Percentiles rank a stretch among this genome's conserved stretches.
These are phyloP conservation scores for Drosophila gunungcola DNA, from an alignment of 1,140 invertebrate genomes.

Conservation along the genomic window DNA sequence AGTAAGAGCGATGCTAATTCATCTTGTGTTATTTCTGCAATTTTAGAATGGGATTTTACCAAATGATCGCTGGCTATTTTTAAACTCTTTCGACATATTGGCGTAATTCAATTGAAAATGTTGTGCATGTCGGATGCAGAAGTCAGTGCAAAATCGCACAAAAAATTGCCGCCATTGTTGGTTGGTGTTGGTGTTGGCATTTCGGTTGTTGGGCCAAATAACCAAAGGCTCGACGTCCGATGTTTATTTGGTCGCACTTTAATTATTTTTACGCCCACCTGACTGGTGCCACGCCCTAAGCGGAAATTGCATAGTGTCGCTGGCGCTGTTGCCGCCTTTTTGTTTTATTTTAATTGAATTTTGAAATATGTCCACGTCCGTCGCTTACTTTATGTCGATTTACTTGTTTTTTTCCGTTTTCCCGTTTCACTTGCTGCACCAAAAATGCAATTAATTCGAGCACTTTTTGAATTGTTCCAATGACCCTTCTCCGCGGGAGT, in stretches of 20 bases:
- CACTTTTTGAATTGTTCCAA: slow-evolving; percentile 71
- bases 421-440: slow-evolving; percentile 31
- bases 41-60: neutral
- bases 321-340: slow-evolving; percentile 54
- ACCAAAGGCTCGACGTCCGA: slow-evolving; percentile 23
- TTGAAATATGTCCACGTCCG: slow-evolving; percentile 71
- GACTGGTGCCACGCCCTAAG: slow-evolving; percentile 54
- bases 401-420: slow-evolving; percentile 25
- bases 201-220: slow-evolving; percentile 3
- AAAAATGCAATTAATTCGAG: slow-evolving; percentile 80
- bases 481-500: slow-evolving; percentile 18
- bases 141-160: slow-evolving; percentile 49
- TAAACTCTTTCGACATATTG: slow-evolving; percentile 24
- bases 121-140: slow-evolving; percentile 39
- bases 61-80: neutral
- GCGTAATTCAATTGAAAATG: slow-evolving; percentile 51
- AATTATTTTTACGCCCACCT: slow-evolving; percentile 82
- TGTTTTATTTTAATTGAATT: slow-evolving; percentile 82
- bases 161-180: slow-evolving; percentile 47
- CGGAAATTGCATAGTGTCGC: slow-evolving; percentile 77
- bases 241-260: slow-evolving; percentile 64
- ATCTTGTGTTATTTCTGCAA: slow-evolving; percentile 12
- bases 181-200: slow-evolving; percentile 16
- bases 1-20: slow-evolving; percentile 32
- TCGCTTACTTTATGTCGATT: slow-evolving; percentile 18